A percentile compares a stretch with the other conserved stretches of the same genome.
Evolutionary conservation across 1,140 invertebrate species (phyloP).

Genomic region (Trinorchestia longiramus): DNA sequence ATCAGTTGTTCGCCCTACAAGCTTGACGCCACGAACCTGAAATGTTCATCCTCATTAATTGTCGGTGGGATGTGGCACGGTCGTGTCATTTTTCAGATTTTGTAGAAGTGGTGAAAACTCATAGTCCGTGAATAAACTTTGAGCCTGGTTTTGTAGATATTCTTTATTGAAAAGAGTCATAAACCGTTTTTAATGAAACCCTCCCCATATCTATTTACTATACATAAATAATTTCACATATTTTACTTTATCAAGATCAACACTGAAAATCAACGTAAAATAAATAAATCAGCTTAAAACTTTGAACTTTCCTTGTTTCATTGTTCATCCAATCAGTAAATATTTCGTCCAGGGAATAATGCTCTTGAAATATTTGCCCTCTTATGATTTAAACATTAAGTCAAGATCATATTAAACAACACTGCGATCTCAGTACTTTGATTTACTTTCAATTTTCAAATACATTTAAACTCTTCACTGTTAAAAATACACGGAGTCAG

Average conservation of each 20-base stretch:
- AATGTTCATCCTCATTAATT: not conserved
- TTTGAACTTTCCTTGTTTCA: not conserved
- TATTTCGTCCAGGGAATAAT: not conserved
- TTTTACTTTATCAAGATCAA: not conserved
- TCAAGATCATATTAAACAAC: not conserved
- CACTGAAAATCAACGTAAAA: too few relatives aligned
- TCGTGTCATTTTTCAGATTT: not conserved
- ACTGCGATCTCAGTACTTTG: not conserved
- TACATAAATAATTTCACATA: not conserved
- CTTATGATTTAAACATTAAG: not conserved
- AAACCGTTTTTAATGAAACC: not conserved
- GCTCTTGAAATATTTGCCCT: not conserved
- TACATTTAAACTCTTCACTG: not conserved
- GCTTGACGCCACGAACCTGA: not conserved
- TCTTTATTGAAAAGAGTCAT: not conserved
- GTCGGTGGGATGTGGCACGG: not conserved
- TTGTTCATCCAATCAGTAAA: not conserved
- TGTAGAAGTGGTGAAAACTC: not conserved
- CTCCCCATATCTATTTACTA: too few relatives aligned
- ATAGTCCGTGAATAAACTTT: not conserved
- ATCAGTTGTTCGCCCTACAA: constrained; percentile 1
- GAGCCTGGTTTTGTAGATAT: not conserved
- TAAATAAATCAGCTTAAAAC: too few relatives aligned
- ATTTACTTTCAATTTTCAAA: not conserved
- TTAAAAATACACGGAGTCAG: too few relatives aligned